phyloP scores from a whole-genome alignment of 2,797 vertebrate species.

The Sebastolobus alascanus region DNA sequence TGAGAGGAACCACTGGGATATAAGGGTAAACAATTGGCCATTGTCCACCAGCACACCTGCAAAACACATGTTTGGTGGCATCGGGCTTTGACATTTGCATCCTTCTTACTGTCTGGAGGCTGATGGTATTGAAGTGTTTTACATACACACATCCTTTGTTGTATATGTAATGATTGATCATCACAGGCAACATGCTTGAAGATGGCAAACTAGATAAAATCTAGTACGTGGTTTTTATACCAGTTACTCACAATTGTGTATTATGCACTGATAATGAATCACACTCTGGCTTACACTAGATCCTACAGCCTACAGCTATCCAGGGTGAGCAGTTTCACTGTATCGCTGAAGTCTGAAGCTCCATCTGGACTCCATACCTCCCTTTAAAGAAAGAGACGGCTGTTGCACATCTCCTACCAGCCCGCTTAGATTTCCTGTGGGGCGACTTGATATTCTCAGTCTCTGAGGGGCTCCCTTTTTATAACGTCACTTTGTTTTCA shows the following conservation, averaged over 20 bases:
- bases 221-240: not conserved
- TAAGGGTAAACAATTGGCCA: slow-evolving; percentile 56
- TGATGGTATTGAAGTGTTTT: not conserved
- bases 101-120: slow-evolving; percentile 14
- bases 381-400: slow-evolving; percentile 29
- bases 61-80: slow-evolving; percentile 47
- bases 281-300: not conserved
- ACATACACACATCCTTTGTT: not conserved
- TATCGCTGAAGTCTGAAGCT: slow-evolving; percentile 11
- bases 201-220: not conserved
- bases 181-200: not conserved
- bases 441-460: slow-evolving; percentile 27
- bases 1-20: slow-evolving; percentile 44
- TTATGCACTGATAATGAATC: not conserved
- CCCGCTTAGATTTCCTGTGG: slow-evolving; percentile 42
- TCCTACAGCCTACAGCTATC: not conserved
- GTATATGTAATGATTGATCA: not conserved
- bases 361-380: slow-evolving; percentile 29
- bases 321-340: slow-evolving; percentile 14
- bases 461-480: slow-evolving; percentile 18
- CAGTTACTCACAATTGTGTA: not conserved
- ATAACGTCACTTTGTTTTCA: slow-evolving; percentile 28
- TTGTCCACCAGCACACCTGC: slow-evolving; percentile 70
- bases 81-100: slow-evolving; percentile 20
- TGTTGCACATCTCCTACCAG: slow-evolving; percentile 35